phyloP scores from a whole-genome alignment of 2,797 vertebrate genomes.

The Falco novaeseelandiae region DNA sequence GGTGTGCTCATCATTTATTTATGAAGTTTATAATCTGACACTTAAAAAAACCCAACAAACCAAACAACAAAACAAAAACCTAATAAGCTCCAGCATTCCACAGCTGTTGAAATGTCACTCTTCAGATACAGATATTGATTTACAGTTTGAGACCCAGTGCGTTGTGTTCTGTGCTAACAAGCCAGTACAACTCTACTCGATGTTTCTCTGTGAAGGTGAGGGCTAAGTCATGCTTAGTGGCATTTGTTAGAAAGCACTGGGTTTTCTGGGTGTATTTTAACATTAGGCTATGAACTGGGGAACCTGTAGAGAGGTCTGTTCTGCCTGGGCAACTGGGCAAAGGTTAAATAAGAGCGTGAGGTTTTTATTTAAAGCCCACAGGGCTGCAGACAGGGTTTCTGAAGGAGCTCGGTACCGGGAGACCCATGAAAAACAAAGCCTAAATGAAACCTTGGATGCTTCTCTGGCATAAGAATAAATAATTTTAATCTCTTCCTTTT shows the following conservation, averaged over 20 bases:
- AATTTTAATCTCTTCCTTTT: not conserved
- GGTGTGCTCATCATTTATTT: constrained; percentile 75
- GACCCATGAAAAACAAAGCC: not conserved
- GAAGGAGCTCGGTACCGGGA: not conserved
- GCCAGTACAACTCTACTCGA: constrained; percentile 22
- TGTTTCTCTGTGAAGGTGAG: constrained; percentile 52
- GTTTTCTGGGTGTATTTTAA: not conserved
- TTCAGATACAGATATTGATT: constrained; percentile 78
- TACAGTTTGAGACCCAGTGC: constrained; percentile 72
- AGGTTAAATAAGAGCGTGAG: not conserved
- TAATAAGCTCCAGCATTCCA: constrained; percentile 73
- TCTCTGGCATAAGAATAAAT: not conserved
- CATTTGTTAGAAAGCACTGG: constrained; percentile 25
- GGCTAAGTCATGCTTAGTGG: constrained; percentile 22
- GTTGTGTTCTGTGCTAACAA: constrained; percentile 60
- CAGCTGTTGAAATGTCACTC: constrained; percentile 81
- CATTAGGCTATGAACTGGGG: not conserved
- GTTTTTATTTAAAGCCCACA: not conserved
- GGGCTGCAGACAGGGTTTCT: not conserved
- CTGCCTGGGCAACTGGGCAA: not conserved
- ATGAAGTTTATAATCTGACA: constrained; percentile 73
- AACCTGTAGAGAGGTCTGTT: not conserved
- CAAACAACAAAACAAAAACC: not conserved
- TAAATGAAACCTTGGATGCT: not conserved
- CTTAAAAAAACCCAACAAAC: constrained; percentile 15